Base-by-base conservation (phyloP, 2,113 vertebrate species). In the Cynoglossus semilaevis region DNA sequence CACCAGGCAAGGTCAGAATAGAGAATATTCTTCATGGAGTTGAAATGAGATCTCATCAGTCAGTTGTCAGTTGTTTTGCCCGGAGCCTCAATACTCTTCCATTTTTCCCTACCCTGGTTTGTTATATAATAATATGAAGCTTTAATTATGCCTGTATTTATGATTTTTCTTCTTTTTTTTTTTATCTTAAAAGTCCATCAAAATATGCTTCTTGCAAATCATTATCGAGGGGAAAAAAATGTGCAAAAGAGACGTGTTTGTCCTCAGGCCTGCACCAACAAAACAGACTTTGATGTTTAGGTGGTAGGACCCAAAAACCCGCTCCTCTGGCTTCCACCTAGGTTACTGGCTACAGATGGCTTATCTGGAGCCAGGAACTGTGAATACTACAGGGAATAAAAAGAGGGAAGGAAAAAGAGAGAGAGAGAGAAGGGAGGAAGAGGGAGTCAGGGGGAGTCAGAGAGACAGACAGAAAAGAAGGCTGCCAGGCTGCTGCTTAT, bases 1-100 rank as follows among this genome's bases (percentile, higher is more conserved):
- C 67, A 80, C 76, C 63, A 76, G 62, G 70, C 63, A 63, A 66
- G 78, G 76, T 85, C 80, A 83, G 63, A 29, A 29, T 29, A 29
- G 62, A 43, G 47, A 50, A 53, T 61, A 41, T 16, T 57, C 8
- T 63, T 59, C 36, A n/a, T 16, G 34, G 35, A 34, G 15, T 16
- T 0, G 13, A 35, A 37, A 49, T 41, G 50, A 50, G 48, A 59
- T n/a, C 51, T 51, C n/a, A 38, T 52, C 36, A 5, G 13, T 41
- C 38, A 41, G 1, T 41, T 41, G 38, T 41, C 38, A 41, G 38
- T n/a, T n/a, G 10, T 14, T 5, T 41, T 41, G 4, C 38, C 38
- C 14, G 12, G 5, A 43, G 42, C 8, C 15, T 15, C 53, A n/a
- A 3, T 2, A 43, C 5, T 1, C 42, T 43, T 7, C 42, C 1